Evolutionary conservation across 1,140 invertebrate genomes (phyloP), one percentile per base, ranked within the genome.

Genomic region (Schlechtendalia chinensis): DNA sequence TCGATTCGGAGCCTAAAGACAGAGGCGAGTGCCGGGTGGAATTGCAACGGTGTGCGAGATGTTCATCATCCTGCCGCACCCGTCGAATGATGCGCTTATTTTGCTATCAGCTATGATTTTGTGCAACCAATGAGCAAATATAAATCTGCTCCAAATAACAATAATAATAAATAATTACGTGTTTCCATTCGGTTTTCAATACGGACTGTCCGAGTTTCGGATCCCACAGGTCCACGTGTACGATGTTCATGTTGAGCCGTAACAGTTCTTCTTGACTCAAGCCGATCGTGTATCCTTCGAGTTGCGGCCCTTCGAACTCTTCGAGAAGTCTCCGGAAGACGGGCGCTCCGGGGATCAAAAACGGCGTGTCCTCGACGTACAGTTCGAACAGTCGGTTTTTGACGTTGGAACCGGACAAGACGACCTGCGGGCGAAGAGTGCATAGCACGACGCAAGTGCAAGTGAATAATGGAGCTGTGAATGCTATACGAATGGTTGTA

Each of bases 291-390:
- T 89, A 90, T 6, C 90, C 91, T 83, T 92, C 91, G 4, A 90
- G 83, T 39, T 89, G 86, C 17, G 86, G 77, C 0, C 82, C 82
- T 16, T 72, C 85, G 81, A 91, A 91, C 65, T 90, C 88, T 61
- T 91, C 90, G 5, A 92, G 85, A 0, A 90, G 83, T 69, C 90
- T 87, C 8, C 87, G 85, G 0, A 89, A 89, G 0, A 91, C 88
- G 0, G 91, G 91, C 0, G 91, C 91, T 1, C 90, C 90, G 47
- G 90, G 88, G 0, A 89, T 89, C 81, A 90, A 83, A 56, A 90
- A 86, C 0, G 91, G 90, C 81, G 91, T 88, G 61, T 91, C 88
- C 82, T 91, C 89, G 75, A 92, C 61, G 81, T 89, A 90, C 0
- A 92, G 84, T 63, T 83, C 82, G 29, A 82, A 82, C 2, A 82